Percentiles rank a stretch among this genome's conserved stretches.
Evolutionary conservation across 2,797 vertebrate genomes (phyloP).

Genomic region (Calcarius lapponicus): DNA sequence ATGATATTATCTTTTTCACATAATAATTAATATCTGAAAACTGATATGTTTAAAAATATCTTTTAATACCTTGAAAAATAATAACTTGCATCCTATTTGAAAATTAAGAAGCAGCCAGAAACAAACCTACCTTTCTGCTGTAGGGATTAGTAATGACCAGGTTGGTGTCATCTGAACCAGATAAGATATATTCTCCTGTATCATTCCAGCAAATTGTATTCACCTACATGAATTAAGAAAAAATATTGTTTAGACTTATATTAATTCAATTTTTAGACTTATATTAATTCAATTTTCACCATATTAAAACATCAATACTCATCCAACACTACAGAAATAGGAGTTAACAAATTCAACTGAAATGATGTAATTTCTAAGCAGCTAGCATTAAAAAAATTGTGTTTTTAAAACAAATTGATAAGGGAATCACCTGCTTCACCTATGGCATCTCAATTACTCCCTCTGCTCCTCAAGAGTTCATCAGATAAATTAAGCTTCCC

Average conservation of each 20-base stretch:
- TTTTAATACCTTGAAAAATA: neutral
- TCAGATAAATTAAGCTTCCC: neutral
- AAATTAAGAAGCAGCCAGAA: neutral
- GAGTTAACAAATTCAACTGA: neutral
- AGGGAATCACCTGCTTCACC: constrained; percentile 20
- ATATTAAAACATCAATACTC: neutral
- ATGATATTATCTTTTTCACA: neutral
- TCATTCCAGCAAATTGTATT: constrained; percentile 99
- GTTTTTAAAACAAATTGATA: constrained; percentile 17
- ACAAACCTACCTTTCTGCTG: constrained; percentile 90
- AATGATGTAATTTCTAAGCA: neutral
- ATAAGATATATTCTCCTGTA: constrained; percentile 97
- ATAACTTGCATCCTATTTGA: neutral
- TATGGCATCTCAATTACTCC: neutral
- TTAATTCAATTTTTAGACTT: neutral
- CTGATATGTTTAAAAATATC: neutral
- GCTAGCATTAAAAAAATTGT: neutral
- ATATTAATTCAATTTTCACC: neutral
- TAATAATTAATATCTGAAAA: neutral
- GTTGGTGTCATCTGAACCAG: constrained; percentile 96
- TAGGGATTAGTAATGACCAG: constrained; percentile 96
- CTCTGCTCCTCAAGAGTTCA: neutral
- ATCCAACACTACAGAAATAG: neutral
- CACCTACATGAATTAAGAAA: constrained; percentile 78
- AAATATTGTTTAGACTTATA: neutral